Percentiles rank a stretch among this genome's conserved stretches.
phyloP scores from a whole-genome alignment of 2,888 invertebrate genomes.

The Coronaproctus castanopsis region DNA sequence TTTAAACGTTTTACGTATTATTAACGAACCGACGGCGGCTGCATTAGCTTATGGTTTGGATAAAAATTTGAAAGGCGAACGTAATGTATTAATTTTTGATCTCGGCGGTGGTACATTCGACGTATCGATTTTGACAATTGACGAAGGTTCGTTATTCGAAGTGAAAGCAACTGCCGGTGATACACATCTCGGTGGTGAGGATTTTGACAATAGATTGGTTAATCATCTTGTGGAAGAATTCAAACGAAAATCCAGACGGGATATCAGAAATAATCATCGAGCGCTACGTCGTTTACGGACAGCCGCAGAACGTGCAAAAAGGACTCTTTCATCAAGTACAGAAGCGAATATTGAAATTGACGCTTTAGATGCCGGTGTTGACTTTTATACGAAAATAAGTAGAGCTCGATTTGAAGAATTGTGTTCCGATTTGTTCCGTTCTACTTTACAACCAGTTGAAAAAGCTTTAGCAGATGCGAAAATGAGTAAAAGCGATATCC shows the following conservation, averaged over 20 bases:
- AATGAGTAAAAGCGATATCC: slow-evolving; percentile 48
- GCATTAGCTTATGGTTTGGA: slow-evolving; percentile 61
- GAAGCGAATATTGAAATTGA: slow-evolving; percentile 33
- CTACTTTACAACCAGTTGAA: slow-evolving; percentile 54
- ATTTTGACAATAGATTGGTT: slow-evolving; percentile 36
- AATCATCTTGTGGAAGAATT: slow-evolving; percentile 37
- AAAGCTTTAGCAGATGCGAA: slow-evolving; percentile 57
- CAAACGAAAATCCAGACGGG: slow-evolving; percentile 31
- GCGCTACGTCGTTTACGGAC: slow-evolving; percentile 30
- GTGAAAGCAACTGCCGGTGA: slow-evolving; percentile 67
- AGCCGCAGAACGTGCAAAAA: slow-evolving; percentile 33
- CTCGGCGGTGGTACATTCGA: slow-evolving; percentile 80
- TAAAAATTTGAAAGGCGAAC: slow-evolving; percentile 30
- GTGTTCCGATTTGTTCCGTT: slow-evolving; percentile 45
- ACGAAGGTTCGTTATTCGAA: slow-evolving; percentile 67
- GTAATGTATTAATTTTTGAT: slow-evolving; percentile 70
- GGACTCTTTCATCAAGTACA: slow-evolving; percentile 32
- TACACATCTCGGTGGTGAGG: slow-evolving; percentile 60
- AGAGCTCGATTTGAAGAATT: slow-evolving; percentile 57
- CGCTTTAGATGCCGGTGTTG: slow-evolving; percentile 31
- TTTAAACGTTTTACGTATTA: slow-evolving; percentile 68
- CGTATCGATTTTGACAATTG: slow-evolving; percentile 73
- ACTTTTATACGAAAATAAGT: slow-evolving; percentile 43
- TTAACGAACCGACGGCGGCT: slow-evolving; percentile 78
- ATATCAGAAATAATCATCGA: slow-evolving; percentile 29